phyloP scores from a whole-genome alignment of 2,888 invertebrate genomes.

The Pammene fasciana region DNA sequence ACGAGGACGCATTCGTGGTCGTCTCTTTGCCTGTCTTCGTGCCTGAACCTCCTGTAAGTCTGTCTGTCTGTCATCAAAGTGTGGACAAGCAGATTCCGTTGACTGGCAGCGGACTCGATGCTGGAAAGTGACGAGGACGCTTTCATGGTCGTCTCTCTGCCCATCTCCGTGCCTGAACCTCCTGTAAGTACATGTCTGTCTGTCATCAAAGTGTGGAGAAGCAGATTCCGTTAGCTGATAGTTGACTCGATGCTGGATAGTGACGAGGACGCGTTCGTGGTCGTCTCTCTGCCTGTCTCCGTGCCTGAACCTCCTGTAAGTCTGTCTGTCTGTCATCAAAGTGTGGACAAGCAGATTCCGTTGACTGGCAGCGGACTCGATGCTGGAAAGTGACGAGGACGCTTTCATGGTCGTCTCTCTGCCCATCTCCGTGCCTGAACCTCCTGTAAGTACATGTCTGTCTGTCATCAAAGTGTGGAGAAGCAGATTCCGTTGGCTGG shows the following conservation, averaged over 20 bases:
- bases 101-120: constrained; percentile 80
- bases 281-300: constrained; percentile 86
- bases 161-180: constrained; percentile 82
- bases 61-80: background rate
- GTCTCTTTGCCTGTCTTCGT: constrained; percentile 86
- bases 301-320: constrained; percentile 72
- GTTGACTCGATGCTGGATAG: constrained; percentile 83
- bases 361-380: too few relatives aligned
- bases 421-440: constrained; percentile 84
- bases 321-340: constrained; percentile 49
- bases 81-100: constrained; percentile 64
- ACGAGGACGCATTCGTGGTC: constrained; percentile 87
- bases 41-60: constrained; percentile 68
- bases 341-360: too few relatives aligned
- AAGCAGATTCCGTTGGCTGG: constrained; percentile 75
- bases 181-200: constrained; percentile 54
- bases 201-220: constrained; percentile 79
- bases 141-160: constrained; percentile 87
- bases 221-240: constrained; percentile 75
- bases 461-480: constrained; percentile 81
- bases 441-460: constrained; percentile 52
- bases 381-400: constrained; percentile 87
- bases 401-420: constrained; percentile 87
- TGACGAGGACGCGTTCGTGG: constrained; percentile 87
- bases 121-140: constrained; percentile 86